Base-by-base conservation (phyloP, 2,888 invertebrate genomes). In the Laspeyria flexula region DNA sequence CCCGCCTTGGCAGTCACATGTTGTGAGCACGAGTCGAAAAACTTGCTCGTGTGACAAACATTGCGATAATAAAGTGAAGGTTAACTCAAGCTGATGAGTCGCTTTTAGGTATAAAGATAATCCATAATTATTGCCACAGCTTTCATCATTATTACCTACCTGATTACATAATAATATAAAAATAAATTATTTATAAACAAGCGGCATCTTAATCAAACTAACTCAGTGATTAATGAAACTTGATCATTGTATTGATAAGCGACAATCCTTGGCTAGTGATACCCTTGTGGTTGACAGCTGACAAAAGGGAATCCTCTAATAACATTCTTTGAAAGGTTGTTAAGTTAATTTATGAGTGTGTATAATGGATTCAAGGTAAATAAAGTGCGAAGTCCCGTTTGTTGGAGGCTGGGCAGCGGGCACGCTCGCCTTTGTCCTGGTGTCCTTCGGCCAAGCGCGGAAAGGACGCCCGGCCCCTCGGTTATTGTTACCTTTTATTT, bases 391-490 rank as follows among this genome's bases (percentile, higher is more conserved):
- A 69, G 76, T 77, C 81, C 82, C 77, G 82, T 86, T 78, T 65
- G 68, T 77, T 70, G 64, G 73, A 72, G 75, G 71, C 71, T 65
- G 64, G 60, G 55, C 61, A 67, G 70, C 58, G 69, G 73, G 73
- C 80, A 73, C 76, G 76, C 71, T 71, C 73, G 70, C 79, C 79
- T 82, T 89, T 88, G 88, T 86, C 77, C 81, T 53, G 29, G 48
- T 65, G 88, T 82, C 89, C 87, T 88, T 86, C 86, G 77, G 55
- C 53, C 70, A 63, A 31, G 55, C 63, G 64, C 66, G 73, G 64
- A 82, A 83, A 87, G 87, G 87, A 73, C 85, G 73, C 60, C 77
- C 73, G 73, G 76, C 69, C 73, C 77, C 70, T 63, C 50, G 41
- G 53, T 71, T 67, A 72, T 75, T 78, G 54, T 63, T 39, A 13